Evolutionary conservation across 2,113 vertebrate species (phyloP), one percentile per base, ranked within the genome.

Genomic region (Ailuropoda melanoleuca): DNA sequence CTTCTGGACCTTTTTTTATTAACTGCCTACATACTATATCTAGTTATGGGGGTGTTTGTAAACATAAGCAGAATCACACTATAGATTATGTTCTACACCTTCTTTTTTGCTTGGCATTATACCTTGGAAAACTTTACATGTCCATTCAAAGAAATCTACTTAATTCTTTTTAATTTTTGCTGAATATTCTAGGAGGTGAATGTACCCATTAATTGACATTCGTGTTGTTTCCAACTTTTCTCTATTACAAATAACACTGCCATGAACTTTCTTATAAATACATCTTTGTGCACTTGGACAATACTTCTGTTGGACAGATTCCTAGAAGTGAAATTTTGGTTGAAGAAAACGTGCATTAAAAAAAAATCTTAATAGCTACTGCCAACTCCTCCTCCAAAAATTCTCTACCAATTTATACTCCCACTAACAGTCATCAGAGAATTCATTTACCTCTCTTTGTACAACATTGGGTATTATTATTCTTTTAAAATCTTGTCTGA

Each of bases 311-410:
- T 94, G 55, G 56, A 72, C 31, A 94, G 48, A 89, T 90, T 89
- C 37, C 58, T 70, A 77, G 50, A 78, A 72, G 46, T 81, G 58
- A 70, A 87, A 72, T 13, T 92, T 97, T 78, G 78, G 46, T 60
- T 92, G 62, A 64, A 86, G 88, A 87, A 55, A 83, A 70, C 8
- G 6, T 58, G 12, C 50, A 82, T 81, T 66, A n/a, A 86, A 78
- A 94, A 92, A 68, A 50, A 17, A n/a, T 88, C 8, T 83, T 93
- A 93, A 81, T 37, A 91, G 31, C 26, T 80, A 85, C 66, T 88
- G 60, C 46, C 48, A 74, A 92, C 66, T 60, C 24, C 66, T 80
- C 19, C 8, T 90, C 23, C 80, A 84, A 91, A 82, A 92, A 88
- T 12, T 12, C 21, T 89, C 66, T 88, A n/a, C 7, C 74, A 88